Percentiles rank a stretch among this genome's conserved stretches.
phyloP scores from a whole-genome alignment of 2,888 invertebrate species.

The Fabriciana adippe region DNA sequence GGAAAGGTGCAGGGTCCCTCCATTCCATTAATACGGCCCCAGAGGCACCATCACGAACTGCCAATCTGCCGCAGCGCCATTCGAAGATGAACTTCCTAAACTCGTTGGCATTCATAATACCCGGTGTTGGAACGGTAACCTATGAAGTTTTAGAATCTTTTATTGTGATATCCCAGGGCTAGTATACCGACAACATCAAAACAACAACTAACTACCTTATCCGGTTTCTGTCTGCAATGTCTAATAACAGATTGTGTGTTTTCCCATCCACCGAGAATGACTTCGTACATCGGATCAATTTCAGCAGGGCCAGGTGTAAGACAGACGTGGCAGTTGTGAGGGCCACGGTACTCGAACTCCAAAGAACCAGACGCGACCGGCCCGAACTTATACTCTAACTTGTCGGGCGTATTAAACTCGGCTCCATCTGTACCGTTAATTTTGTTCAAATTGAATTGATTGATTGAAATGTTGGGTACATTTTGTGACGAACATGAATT shows the following conservation, averaged over 20 bases:
- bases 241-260: conserved; percentile 85
- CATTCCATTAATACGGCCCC: conserved; percentile 83
- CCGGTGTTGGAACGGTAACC: conserved; percentile 82
- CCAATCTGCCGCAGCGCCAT: conserved; percentile 81
- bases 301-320: conserved; percentile 80
- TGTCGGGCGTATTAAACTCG: conserved; percentile 81
- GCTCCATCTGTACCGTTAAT: conserved; percentile 76
- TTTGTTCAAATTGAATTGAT: conserved; percentile 55
- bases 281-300: conserved; percentile 84
- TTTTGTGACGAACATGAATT: conserved; percentile 51
- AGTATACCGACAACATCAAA: conserved; percentile 39
- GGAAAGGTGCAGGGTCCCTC: conserved; percentile 83
- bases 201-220: conserved; percentile 78
- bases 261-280: conserved; percentile 87
- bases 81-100: conserved; percentile 80
- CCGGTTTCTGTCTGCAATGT: conserved; percentile 83
- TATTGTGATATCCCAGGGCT: conserved; percentile 34
- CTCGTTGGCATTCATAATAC: conserved; percentile 80
- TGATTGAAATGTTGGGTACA: conserved; percentile 69
- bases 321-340: conserved; percentile 85
- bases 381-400: conserved; percentile 83
- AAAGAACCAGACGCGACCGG: conserved; percentile 79
- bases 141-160: conserved; percentile 57
- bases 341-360: conserved; percentile 82
- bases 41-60: conserved; percentile 72